A percentile compares a stretch with the other conserved stretches of the same genome.
These are phyloP conservation scores for Pterocles gutturalis DNA, from an alignment of 2,113 vertebrate species.

Conservation along the genomic window DNA sequence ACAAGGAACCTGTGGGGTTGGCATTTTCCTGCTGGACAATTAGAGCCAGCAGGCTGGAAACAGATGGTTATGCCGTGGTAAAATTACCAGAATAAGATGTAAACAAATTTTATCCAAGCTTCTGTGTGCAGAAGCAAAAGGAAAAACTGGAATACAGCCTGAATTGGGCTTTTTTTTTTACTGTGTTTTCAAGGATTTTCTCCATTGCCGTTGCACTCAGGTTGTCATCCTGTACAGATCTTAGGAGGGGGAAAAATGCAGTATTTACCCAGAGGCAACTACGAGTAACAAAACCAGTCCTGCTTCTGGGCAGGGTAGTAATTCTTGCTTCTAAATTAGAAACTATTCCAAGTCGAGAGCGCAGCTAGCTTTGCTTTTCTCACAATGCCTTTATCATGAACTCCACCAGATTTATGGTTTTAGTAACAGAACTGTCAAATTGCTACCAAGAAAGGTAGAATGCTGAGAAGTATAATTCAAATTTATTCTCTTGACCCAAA, in stretches of 20 bases:
- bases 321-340: background rate
- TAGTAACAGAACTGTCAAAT: background rate
- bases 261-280: background rate
- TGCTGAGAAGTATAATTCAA: background rate
- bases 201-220: fast-evolving
- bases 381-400: background rate
- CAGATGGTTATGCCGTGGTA: background rate
- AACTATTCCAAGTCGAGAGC: background rate
- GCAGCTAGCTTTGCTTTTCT: background rate
- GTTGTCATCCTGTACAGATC: background rate
- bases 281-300: background rate
- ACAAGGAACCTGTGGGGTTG: background rate
- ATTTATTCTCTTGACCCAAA: background rate
- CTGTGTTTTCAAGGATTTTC: background rate
- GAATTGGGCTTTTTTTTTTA: background rate
- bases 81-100: background rate
- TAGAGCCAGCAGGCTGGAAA: background rate
- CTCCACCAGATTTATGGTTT: background rate
- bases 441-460: background rate
- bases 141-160: background rate
- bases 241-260: background rate
- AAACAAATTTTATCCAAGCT: background rate
- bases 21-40: background rate
- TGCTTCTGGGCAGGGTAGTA: background rate
- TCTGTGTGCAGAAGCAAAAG: background rate